Base-by-base conservation (phyloP, 2,888 invertebrate genomes). In the Mayetiola destructor region DNA sequence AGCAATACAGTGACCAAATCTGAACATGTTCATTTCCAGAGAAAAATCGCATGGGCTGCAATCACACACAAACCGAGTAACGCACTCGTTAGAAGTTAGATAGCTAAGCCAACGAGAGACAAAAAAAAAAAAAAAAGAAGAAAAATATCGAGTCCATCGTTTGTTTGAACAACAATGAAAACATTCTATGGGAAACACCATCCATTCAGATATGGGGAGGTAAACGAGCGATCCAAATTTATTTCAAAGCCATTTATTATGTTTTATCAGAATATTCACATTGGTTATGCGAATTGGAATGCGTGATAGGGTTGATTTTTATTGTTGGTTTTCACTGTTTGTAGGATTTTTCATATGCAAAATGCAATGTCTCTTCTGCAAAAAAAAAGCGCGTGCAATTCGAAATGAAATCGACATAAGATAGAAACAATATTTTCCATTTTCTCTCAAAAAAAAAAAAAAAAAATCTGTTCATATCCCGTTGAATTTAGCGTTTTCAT, bases 181-280 rank as follows among this genome's bases (percentile, higher is more conserved):
- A n/a, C n/a, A n/a, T n/a, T n/a, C n/a, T n/a, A n/a, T n/a, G n/a
- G n/a, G n/a, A n/a, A n/a, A n/a, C n/a, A n/a, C n/a, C n/a, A n/a
- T 16, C 6, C 39, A 42, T 18, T 18, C 3, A 18, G 18, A 18
- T 4, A 10, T 6, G 12, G 39, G 20, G 8, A 36, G 36, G 14
- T 4, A 27, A 48, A 48, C 48, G 48, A 48, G 27, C 48, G 27
- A 48, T 48, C 27, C 48, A 48, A 48, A 48, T 48, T 48, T 48
- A 48, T 48, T 48, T 48, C 48, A 27, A 48, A 48, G 27, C 48
- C 48, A 48, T 48, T 27, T 48, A 48, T 48, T 48, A 27, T 48
- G 48, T 48, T 48, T 48, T 48, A 48, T 48, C 48, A 27, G 48
- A 8, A 27, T 48, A 48, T 48, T 48, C 27, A 27, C 48, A 48